Percentiles rank a stretch among this genome's conserved stretches.
phyloP scores from a whole-genome alignment of 2,888 invertebrate genomes.

The Trichogramma dendrolimi region DNA sequence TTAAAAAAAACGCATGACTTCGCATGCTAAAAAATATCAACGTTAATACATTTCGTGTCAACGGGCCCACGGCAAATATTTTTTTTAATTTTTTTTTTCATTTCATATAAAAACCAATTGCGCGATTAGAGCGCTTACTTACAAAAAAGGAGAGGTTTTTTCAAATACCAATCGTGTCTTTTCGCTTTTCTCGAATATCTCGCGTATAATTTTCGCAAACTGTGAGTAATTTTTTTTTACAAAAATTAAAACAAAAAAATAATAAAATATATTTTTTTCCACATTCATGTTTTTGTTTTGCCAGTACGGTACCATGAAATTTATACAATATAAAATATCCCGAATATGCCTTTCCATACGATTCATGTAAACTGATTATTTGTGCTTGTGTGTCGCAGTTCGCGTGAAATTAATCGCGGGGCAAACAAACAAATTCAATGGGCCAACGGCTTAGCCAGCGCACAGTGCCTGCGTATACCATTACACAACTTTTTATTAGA shows the following conservation, averaged over 20 bases:
- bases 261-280: no score
- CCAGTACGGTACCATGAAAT: no score
- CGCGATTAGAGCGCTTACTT: conserved; percentile 23
- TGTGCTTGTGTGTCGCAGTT: conserved; percentile 19
- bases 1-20: conserved; percentile 46
- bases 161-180: conserved; percentile 11
- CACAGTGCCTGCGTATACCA: conserved; percentile 23
- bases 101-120: conserved; percentile 23
- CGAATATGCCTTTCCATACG: conserved; percentile 38
- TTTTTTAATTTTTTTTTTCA: not conserved
- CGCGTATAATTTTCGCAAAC: conserved; percentile 10
- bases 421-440: conserved; percentile 24
- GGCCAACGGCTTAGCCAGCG: conserved; percentile 28
- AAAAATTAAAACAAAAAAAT: no score
- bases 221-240: not conserved
- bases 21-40: conserved; percentile 39
- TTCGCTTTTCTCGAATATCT: conserved; percentile 1
- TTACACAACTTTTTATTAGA: conserved; percentile 7
- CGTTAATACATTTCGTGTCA: conserved; percentile 40
- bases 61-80: conserved; percentile 35
- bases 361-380: conserved; percentile 2
- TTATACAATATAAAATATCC: conserved; percentile 35
- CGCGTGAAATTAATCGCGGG: conserved; percentile 25
- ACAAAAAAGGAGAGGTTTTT: conserved; percentile 24
- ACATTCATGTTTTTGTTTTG: no score